Conservation (phyloP, 2,888 invertebrate species). For the Eustalomyia histrio region DNA sequence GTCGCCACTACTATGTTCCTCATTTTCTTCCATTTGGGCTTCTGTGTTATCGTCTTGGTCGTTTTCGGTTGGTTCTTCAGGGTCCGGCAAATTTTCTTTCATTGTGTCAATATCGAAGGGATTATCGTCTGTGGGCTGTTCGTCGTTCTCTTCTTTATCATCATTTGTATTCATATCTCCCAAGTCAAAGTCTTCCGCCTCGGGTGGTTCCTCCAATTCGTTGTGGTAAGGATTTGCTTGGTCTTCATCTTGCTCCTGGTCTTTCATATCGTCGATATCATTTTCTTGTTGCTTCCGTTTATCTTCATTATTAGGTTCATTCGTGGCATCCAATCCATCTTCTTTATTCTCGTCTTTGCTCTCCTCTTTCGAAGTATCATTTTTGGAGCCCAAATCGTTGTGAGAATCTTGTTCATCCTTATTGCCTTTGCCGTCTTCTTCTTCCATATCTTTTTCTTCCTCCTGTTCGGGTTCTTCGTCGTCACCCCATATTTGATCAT, state of each 20-base stretch:
- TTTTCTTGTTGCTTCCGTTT: conserved; percentile 81
- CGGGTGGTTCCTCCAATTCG: conserved; percentile 87
- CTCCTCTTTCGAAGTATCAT: conserved; percentile 81
- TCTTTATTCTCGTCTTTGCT: conserved; percentile 81
- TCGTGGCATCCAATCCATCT: conserved; percentile 77
- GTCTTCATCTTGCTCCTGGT: conserved; percentile 88
- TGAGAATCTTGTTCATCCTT: conserved; percentile 86
- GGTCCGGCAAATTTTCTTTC: conserved; percentile 82
- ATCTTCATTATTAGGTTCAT: conserved; percentile 72
- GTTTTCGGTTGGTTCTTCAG: conserved; percentile 72
- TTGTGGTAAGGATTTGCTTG: conserved; percentile 91
- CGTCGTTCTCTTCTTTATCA: conserved; percentile 83
- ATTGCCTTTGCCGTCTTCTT: conserved; percentile 85
- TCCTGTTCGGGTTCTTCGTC: conserved; percentile 90
- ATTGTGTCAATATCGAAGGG: conserved; percentile 92
- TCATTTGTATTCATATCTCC: conserved; percentile 93
- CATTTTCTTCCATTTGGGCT: conserved; percentile 80
- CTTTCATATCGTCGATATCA: conserved; percentile 91
- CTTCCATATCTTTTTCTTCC: conserved; percentile 81
- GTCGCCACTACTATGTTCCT: conserved; percentile 81
- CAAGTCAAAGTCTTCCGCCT: conserved; percentile 92
- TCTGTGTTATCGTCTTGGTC: conserved; percentile 75
- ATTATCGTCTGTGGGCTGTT: conserved; percentile 85
- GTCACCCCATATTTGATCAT: conserved; percentile 91
- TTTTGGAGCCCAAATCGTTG: conserved; percentile 78